These are phyloP conservation scores for Porites lutea DNA, from an alignment of 64 coral and sea anemone genomes.

Conservation along the genomic window DNA sequence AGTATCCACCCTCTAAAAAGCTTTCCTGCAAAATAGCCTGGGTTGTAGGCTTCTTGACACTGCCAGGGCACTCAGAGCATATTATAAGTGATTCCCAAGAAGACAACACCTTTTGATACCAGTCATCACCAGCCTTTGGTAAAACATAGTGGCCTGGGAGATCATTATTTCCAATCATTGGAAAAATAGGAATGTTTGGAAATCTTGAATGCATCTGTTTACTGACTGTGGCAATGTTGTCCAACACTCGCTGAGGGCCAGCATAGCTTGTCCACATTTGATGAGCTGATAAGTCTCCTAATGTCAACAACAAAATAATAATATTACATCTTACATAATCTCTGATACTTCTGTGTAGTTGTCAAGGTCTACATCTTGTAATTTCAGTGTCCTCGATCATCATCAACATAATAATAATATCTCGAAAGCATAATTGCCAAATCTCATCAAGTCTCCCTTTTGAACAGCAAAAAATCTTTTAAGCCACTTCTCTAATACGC, in stretches of 20 bases:
- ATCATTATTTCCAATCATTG: conserved; percentile 94
- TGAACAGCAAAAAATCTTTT: too few species aligned
- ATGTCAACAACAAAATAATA: background rate
- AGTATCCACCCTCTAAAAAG: conserved; percentile 94
- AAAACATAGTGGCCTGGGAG: conserved; percentile 89
- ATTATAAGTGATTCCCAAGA: conserved; percentile 76
- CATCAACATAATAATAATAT: too few species aligned
- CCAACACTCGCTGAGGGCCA: conserved; percentile 48
- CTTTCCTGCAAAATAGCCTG: conserved; percentile 56
- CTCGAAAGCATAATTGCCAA: too few species aligned
- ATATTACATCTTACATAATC: background rate
- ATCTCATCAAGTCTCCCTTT: too few species aligned
- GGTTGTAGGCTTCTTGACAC: conserved; percentile 44
- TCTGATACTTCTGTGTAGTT: background rate
- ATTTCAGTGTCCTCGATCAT: too few species aligned
- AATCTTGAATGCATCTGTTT: conserved; percentile 50
- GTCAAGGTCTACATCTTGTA: too few species aligned
- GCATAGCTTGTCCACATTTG: conserved; percentile 39
- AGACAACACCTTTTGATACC: conserved; percentile 73
- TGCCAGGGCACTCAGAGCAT: conserved; percentile 66
- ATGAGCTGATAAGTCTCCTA: conserved; percentile 81
- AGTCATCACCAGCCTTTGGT: conserved; percentile 58
- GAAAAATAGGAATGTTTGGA: conserved; percentile 84
- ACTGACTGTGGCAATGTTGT: conserved; percentile 52
- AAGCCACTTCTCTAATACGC: too few species aligned